Base-by-base conservation (phyloP, 2,113 vertebrate species). In the Chamaea fasciata region DNA sequence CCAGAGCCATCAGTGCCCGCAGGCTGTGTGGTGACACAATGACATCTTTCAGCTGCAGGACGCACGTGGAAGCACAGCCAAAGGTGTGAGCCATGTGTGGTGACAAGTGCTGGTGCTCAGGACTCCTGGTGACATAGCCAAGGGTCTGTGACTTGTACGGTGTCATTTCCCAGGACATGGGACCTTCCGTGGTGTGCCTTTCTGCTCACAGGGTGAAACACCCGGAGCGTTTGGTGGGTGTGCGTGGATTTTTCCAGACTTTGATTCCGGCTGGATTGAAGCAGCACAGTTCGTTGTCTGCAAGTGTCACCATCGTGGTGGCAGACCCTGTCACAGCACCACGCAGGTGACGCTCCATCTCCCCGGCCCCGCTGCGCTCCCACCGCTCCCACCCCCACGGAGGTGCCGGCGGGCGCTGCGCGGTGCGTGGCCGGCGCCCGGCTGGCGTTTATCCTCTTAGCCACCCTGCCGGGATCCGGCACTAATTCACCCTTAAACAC, bases 401-500 rank as follows among this genome's bases (percentile, higher is more conserved):
- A 87, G 82, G 42, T 78, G 74, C 23, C 6, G 1, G n/a, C 1
- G 1, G 41, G 91, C 1, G 1, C 46, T 15, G 44, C 11, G 3
- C 2, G 4, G 23, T 55, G 50, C 10, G 18, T 4, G 53, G 49
- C 74, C 4, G 7, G 50, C 13, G 9, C 85, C 74, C 0, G 8
- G 17, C 70, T 2, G 17, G 60, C 1, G 18, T 89, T 97, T 33
- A 96, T 97, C 96, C 95, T 97, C 96, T 97, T 92, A 97, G 68
- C 83, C 73, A 56, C 62, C 81, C 95, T 50, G 90, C 6, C 5
- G 60, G 73, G 89, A 96, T 95, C 91, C n/a, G 2, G 69, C 78
- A 76, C 91, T 97, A 97, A 97, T 94, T 97, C 94, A 97, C 56
- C 92, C 95, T 97, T 95, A 96, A 97, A 95, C 94, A 97, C 95